These are phyloP conservation scores for Myrmecophaga tridactyla DNA, from an alignment of 2,113 vertebrate species.

Conservation along the genomic window DNA sequence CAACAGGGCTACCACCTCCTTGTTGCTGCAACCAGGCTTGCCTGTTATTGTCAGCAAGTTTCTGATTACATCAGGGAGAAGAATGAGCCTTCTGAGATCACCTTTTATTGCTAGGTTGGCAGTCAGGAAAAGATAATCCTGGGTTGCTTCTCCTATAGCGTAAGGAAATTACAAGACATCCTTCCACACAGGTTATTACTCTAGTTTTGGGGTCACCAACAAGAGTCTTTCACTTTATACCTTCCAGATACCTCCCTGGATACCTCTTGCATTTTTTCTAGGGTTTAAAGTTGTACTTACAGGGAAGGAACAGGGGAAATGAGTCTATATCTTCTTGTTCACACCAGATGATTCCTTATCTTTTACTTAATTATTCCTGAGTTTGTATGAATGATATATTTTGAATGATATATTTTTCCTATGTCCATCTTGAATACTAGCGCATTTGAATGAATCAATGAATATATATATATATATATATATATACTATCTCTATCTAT, in stretches of 20 bases:
- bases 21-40: background rate
- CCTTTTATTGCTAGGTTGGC: background rate
- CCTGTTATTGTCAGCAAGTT: too few relatives aligned
- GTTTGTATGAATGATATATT: background rate
- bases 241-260: background rate
- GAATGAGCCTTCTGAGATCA: background rate
- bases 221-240: background rate
- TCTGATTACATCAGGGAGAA: background rate
- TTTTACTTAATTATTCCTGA: background rate
- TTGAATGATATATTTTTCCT: background rate
- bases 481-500: too few relatives aligned
- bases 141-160: background rate
- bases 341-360: background rate
- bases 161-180: background rate
- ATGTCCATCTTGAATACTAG: background rate
- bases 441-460: background rate
- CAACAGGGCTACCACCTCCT: background rate
- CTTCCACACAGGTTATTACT: background rate
- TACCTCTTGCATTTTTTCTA: background rate
- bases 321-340: background rate
- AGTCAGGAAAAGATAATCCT: background rate
- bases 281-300: background rate
- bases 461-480: too few relatives aligned
- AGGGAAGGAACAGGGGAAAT: background rate
- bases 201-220: background rate